Conservation (phyloP, 2,113 vertebrate species). For the Syngnathoides biaculeatus region DNA sequence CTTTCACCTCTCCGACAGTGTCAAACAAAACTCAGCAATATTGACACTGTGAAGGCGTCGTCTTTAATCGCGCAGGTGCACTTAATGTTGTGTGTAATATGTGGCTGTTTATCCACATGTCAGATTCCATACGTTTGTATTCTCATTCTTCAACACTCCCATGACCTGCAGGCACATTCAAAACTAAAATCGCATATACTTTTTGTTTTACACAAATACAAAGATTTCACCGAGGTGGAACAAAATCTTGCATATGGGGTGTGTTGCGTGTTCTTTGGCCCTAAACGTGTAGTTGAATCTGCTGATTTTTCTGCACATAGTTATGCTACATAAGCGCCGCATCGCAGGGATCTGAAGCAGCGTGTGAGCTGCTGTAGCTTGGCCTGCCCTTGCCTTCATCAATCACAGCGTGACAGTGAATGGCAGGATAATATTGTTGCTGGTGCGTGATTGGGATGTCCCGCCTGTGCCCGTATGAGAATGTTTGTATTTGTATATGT, state of each 20-base stretch:
- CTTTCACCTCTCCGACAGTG: background rate
- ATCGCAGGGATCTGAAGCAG: constrained; percentile 22
- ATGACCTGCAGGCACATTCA: background rate
- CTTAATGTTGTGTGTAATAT: constrained; percentile 1
- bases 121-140: background rate
- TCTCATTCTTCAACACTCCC: background rate
- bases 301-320: constrained; percentile 20
- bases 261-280: constrained; percentile 30
- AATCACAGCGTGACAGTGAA: constrained; percentile 68
- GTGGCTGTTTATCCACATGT: background rate
- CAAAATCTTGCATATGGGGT: constrained; percentile 4
- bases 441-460: constrained; percentile 63
- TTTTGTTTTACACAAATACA: background rate
- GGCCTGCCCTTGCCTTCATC: constrained; percentile 55
- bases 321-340: constrained; percentile 47
- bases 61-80: background rate
- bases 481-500: constrained; percentile 30
- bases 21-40: background rate
- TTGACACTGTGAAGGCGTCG: background rate
- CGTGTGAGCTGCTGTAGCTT: constrained; percentile 11
- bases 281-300: constrained; percentile 14
- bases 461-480: constrained; percentile 26
- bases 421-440: constrained; percentile 76
- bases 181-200: background rate
- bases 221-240: background rate